Evolutionary conservation across 2,888 invertebrate genomes (phyloP).

Genomic region (Patella caerulea): DNA sequence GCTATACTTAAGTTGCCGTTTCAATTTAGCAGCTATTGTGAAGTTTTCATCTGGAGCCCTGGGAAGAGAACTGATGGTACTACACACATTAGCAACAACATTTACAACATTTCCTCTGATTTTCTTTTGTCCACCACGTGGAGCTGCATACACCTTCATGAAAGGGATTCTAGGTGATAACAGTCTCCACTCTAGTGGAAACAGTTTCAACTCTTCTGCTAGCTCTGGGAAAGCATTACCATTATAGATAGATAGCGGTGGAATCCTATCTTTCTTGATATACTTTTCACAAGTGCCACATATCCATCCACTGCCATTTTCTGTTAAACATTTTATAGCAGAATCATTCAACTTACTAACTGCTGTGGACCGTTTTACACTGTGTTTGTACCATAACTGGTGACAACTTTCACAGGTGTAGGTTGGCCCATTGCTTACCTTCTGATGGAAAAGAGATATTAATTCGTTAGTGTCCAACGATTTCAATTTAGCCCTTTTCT

Average conservation of each 20-base stretch:
- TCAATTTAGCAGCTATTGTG: constrained; percentile 14
- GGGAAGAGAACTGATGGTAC: constrained; percentile 1
- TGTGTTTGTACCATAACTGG: constrained; percentile 2
- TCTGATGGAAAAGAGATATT: background rate
- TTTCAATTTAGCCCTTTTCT: background rate
- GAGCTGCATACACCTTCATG: background rate
- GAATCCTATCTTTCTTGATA: background rate
- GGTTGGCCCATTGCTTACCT: background rate
- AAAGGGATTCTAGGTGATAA: background rate
- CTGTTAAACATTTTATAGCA: background rate
- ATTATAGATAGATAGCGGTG: background rate
- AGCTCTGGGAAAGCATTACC: too few relatives aligned
- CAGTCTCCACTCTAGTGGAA: background rate
- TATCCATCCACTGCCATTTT: background rate
- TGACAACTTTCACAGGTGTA: background rate
- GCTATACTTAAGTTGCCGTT: constrained; percentile 1
- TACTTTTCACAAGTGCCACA: background rate
- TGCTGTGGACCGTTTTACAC: background rate
- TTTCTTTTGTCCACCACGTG: background rate
- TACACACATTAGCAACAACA: background rate
- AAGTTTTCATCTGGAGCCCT: background rate
- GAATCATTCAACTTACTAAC: background rate
- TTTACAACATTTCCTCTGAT: constrained; percentile 8
- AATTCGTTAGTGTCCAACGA: background rate
- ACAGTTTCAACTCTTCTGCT: too few relatives aligned